Evolutionary conservation across 2,888 invertebrate genomes (phyloP), one percentile per base, ranked within the genome.

Genomic region (Watsonalla binaria): DNA sequence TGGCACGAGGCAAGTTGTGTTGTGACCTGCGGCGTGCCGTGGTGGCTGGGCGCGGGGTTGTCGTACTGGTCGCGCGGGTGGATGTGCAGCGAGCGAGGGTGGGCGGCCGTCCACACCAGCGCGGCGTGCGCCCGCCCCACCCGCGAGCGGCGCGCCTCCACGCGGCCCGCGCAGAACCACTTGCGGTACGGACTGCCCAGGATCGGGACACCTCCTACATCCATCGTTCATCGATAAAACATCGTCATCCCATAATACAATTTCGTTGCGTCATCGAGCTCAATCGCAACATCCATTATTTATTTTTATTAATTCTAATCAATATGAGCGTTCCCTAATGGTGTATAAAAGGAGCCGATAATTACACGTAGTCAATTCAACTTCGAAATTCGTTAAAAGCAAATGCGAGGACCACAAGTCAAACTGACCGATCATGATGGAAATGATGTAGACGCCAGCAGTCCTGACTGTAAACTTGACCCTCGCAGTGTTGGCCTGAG

Each of bases 1-100:
- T n/a, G n/a, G n/a, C n/a, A n/a, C n/a, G n/a, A n/a, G n/a, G n/a
- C n/a, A n/a, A n/a, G n/a, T n/a, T n/a, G n/a, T n/a, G n/a, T n/a
- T n/a, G n/a, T n/a, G n/a, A n/a, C 37, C 37, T 37, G 37, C 37
- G 68, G 66, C 24, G 66, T 62, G 55, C 53, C 49, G 24, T 49
- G 54, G 46, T 65, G 65, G 8, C 67, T 33, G 39, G 77, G 76
- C 60, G 87, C 85, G 50, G 86, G 81, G 78, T 98, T 98, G 76
- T 96, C 96, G 84, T 95, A 97, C 79, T 95, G 95, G 89, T 98
- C 98, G 57, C 97, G 92, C n/a, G 98, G 97, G 78, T 97, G 97
- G 73, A 98, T 94, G 78, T 94, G 94, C 79, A 98, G 92, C 53
- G 93, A 85, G 72, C 96, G 95, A 48, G 95, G 93, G 52, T 94